Evolutionary conservation across 1,140 invertebrate genomes (phyloP).

Genomic region (Tetramorium alpestre): DNA sequence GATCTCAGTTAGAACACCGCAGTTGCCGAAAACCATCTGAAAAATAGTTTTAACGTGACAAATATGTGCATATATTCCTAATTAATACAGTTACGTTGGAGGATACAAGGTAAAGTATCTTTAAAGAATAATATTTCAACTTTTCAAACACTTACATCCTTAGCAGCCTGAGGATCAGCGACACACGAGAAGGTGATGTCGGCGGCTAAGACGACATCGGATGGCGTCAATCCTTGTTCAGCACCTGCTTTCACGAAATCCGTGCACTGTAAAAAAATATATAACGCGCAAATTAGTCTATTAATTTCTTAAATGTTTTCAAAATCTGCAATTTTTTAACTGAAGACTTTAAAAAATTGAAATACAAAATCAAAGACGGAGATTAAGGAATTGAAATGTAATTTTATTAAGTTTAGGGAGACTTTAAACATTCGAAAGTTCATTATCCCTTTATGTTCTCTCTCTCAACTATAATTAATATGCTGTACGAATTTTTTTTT

Average conservation of each 20-base stretch:
- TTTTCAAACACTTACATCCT: slow-evolving; percentile 90
- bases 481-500: background rate
- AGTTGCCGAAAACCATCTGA: slow-evolving; percentile 98
- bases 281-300: background rate
- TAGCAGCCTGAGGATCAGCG: slow-evolving; percentile 95
- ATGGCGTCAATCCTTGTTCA: slow-evolving; percentile 91
- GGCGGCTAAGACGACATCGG: slow-evolving; percentile 95
- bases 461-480: background rate
- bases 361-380: background rate
- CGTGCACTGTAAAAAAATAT: slow-evolving; percentile 86
- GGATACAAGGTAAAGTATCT: background rate
- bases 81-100: background rate
- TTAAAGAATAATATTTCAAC: background rate
- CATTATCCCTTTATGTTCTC: background rate
- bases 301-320: background rate
- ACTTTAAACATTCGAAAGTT: background rate
- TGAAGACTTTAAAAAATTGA: background rate
- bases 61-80: background rate
- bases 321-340: background rate
- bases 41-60: slow-evolving; percentile 70
- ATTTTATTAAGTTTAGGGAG: background rate
- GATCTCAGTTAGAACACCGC: slow-evolving; percentile 95
- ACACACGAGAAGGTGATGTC: slow-evolving; percentile 99
- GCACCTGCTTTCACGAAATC: slow-evolving; percentile 91
- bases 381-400: background rate